Percentiles rank a stretch among this genome's conserved stretches.
phyloP scores from a whole-genome alignment of 2,888 invertebrate species.

The Microctonus brassicae region DNA sequence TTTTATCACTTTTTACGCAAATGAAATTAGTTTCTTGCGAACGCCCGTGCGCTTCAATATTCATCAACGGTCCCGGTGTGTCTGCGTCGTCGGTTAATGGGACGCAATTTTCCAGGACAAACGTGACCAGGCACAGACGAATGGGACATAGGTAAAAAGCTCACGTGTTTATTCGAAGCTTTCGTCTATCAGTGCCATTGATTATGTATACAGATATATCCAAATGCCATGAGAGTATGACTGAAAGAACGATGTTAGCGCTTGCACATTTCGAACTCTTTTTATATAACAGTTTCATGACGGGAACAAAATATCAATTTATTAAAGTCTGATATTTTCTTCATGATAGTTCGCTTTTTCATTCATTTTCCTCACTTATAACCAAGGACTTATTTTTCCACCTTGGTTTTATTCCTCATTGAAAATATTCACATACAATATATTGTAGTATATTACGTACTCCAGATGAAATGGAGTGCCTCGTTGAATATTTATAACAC shows the following conservation, averaged over 20 bases:
- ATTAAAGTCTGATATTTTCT: too few species aligned
- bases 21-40: not conserved
- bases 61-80: constrained; percentile 32
- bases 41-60: constrained; percentile 43
- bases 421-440: not conserved
- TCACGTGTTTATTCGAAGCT: constrained; percentile 38
- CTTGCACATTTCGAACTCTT: too few species aligned
- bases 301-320: too few species aligned
- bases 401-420: not conserved
- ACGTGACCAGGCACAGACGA: constrained; percentile 22
- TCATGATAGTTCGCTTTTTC: too few species aligned
- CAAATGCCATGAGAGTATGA: too few species aligned
- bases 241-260: too few species aligned
- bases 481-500: not conserved
- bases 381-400: too few species aligned
- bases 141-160: constrained; percentile 1
- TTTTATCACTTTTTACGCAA: not conserved
- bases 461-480: not conserved
- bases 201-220: too few species aligned
- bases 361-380: too few species aligned
- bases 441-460: not conserved
- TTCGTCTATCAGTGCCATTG: constrained; percentile 12
- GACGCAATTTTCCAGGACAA: constrained; percentile 34
- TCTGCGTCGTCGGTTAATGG: constrained; percentile 22
- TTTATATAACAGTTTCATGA: too few species aligned